Conservation (phyloP, 2,113 vertebrate genomes). For the Cacatua alba region DNA sequence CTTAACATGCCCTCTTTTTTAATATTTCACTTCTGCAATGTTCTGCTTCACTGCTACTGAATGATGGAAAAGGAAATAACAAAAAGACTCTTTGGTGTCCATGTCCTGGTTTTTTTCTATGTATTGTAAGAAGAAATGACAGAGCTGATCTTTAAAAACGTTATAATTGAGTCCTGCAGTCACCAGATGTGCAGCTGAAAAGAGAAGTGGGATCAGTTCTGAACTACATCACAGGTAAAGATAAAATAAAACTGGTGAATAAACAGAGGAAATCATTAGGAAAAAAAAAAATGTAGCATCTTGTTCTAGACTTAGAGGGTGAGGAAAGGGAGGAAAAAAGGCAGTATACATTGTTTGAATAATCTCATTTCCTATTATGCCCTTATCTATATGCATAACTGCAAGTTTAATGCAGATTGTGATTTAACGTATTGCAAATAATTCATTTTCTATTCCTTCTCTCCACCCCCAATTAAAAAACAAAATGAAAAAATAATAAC, state of each 20-base stretch:
- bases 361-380: not conserved
- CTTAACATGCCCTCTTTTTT: not conserved
- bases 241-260: not conserved
- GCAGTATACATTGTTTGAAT: not conserved
- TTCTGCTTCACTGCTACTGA: not conserved
- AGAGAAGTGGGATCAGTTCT: not conserved
- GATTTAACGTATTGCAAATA: not conserved
- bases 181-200: not conserved
- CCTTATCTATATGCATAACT: not conserved
- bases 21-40: conserved; percentile 1
- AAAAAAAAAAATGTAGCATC: not conserved
- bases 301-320: not conserved
- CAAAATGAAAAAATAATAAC: not conserved
- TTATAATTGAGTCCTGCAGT: not conserved
- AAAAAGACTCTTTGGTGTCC: not conserved
- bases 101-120: not conserved
- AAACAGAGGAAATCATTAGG: not conserved
- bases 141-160: not conserved
- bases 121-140: not conserved
- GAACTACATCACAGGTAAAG: not conserved
- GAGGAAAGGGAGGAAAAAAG: not conserved
- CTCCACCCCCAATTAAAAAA: not conserved
- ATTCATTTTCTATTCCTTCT: not conserved
- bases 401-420: not conserved
- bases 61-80: not conserved